These are phyloP conservation scores for Agrochola circellaris DNA, from an alignment of 2,888 invertebrate species.

Conservation along the genomic window DNA sequence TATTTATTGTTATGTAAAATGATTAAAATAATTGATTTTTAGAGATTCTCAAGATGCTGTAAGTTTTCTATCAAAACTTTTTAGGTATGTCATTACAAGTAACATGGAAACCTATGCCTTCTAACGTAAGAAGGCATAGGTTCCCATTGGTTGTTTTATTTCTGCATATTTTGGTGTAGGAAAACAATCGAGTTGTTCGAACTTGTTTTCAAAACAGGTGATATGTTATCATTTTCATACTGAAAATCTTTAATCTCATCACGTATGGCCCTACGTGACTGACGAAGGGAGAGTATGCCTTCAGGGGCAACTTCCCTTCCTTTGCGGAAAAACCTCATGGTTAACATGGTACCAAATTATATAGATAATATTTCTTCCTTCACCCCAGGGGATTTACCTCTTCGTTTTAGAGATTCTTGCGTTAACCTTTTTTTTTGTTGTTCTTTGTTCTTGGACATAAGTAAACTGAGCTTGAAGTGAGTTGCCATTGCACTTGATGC, in stretches of 20 bases:
- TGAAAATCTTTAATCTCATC: conserved; percentile 61
- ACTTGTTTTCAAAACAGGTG: conserved; percentile 31
- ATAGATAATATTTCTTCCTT: conserved; percentile 65
- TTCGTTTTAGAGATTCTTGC: conserved; percentile 20
- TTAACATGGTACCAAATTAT: conserved; percentile 62
- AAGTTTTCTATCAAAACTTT: neutral
- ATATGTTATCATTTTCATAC: conserved; percentile 49
- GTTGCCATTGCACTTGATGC: neutral
- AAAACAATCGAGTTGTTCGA: conserved; percentile 14
- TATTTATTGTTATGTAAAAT: neutral
- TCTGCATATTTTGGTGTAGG: neutral
- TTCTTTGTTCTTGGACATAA: neutral
- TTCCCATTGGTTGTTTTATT: neutral
- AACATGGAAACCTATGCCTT: neutral
- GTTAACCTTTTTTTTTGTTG: neutral
- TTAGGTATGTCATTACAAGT: neutral
- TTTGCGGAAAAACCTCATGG: conserved; percentile 52
- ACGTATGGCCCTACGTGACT: conserved; percentile 63
- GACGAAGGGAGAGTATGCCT: conserved; percentile 49
- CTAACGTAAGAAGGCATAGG: too few species aligned
- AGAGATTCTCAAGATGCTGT: neutral
- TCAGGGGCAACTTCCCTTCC: conserved; percentile 30
- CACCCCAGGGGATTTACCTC: conserved; percentile 38
- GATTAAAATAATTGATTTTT: too few species aligned
- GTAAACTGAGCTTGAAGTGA: neutral